A percentile compares a stretch with the other conserved stretches of the same genome.
Conservation (phyloP, 1,140 invertebrate species). For the Gryon sp. region DNA sequence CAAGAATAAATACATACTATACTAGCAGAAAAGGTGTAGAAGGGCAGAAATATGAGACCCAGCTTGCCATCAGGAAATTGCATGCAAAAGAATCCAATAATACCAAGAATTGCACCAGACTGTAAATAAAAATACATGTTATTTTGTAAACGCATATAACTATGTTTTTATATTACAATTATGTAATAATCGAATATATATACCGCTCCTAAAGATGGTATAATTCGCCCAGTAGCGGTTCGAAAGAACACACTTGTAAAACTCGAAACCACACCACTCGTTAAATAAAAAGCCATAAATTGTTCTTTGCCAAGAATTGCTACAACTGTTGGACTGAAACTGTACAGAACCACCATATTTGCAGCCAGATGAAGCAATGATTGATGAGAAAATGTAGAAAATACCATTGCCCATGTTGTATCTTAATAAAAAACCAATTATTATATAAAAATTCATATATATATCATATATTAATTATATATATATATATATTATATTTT, state of each 20-base stretch:
- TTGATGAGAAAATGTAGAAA: slow-evolving; percentile 96
- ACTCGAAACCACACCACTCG: slow-evolving; percentile 92
- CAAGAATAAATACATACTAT: slow-evolving; percentile 82
- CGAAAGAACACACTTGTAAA: slow-evolving; percentile 92
- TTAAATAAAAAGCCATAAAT: slow-evolving; percentile 94
- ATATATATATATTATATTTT: slow-evolving; percentile 21
- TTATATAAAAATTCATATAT: not conserved
- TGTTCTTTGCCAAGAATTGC: slow-evolving; percentile 93
- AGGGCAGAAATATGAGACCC: slow-evolving; percentile 94
- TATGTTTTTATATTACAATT: not conserved
- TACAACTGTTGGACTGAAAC: slow-evolving; percentile 86
- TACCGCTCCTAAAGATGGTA: slow-evolving; percentile 93
- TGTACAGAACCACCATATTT: slow-evolving; percentile 98
- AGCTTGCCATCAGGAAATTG: slow-evolving; percentile 91
- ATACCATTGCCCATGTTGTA: slow-evolving; percentile 90
- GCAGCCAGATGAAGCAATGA: slow-evolving; percentile 90
- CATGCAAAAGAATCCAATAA: slow-evolving; percentile 92
- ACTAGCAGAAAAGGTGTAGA: slow-evolving; percentile 91
- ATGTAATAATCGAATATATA: no score
- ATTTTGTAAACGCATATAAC: not conserved
- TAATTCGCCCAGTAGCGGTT: slow-evolving; percentile 82
- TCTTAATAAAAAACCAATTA: slow-evolving; percentile 79
- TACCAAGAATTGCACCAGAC: slow-evolving; percentile 96
- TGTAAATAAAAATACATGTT: slow-evolving; percentile 79
- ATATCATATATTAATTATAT: not conserved